These are phyloP conservation scores for Ammospiza maritima DNA, from an alignment of 2,797 vertebrate genomes.

Conservation along the genomic window DNA sequence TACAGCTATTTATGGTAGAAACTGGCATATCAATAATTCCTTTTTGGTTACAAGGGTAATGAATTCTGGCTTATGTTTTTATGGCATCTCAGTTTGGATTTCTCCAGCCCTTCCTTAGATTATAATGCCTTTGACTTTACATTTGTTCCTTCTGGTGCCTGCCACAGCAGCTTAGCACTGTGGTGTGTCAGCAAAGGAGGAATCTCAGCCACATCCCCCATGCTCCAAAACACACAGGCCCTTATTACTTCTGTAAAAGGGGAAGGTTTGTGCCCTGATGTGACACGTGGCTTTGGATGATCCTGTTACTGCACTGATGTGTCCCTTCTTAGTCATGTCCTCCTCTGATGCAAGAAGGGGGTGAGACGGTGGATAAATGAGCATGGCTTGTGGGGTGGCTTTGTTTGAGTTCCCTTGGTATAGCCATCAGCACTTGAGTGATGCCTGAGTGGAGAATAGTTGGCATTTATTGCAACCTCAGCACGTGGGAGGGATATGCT, in stretches of 20 bases:
- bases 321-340: neutral
- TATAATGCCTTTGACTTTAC: conserved; percentile 7
- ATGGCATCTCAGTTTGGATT: conserved; percentile 50
- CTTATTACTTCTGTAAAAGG: neutral
- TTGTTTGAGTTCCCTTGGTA: neutral
- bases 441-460: neutral
- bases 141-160: conserved; percentile 34
- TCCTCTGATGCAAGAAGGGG: neutral
- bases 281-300: neutral
- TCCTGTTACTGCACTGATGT: neutral
- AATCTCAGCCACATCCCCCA: neutral
- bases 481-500: neutral
- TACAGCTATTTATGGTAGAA: conserved; percentile 50
- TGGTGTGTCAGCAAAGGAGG: conserved; percentile 17
- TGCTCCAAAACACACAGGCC: neutral
- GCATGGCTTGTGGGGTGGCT: neutral
- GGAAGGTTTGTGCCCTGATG: neutral
- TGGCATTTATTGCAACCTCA: neutral
- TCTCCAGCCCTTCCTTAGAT: neutral
- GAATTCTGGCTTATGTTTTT: conserved; percentile 38
- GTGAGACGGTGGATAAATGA: neutral
- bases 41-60: conserved; percentile 37
- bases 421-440: neutral
- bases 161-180: conserved; percentile 21
- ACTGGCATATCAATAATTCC: conserved; percentile 19